phyloP scores from a whole-genome alignment of 2,888 invertebrate genomes.

The Tetragonula carbonaria region DNA sequence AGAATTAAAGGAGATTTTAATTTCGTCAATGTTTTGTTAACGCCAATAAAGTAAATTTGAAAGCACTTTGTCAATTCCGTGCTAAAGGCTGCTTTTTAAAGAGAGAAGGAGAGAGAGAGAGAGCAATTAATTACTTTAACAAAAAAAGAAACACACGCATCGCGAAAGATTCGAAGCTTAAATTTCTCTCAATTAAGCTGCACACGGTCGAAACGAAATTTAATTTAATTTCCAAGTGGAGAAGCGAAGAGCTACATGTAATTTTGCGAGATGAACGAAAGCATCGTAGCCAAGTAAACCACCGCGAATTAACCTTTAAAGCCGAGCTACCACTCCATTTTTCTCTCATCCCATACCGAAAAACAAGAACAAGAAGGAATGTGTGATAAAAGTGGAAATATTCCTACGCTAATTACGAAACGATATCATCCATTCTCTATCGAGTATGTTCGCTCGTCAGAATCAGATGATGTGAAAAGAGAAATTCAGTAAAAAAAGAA shows the following conservation, averaged over 20 bases:
- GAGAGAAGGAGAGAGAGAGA: too few species aligned
- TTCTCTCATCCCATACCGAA: neutral
- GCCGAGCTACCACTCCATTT: conserved; percentile 1
- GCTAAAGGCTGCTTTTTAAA: neutral
- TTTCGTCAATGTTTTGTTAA: neutral
- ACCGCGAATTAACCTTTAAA: conserved; percentile 40
- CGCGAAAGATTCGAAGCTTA: conserved; percentile 6
- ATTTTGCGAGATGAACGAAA: conserved; percentile 29
- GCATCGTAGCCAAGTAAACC: neutral
- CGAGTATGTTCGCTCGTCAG: too few species aligned
- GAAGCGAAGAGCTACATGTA: conserved; percentile 11
- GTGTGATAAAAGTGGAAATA: neutral
- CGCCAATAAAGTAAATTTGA: neutral
- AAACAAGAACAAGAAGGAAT: neutral
- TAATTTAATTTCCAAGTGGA: conserved; percentile 32
- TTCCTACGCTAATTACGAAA: neutral
- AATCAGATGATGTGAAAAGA: too few species aligned
- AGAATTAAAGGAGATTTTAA: neutral
- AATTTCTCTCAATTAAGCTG: conserved; percentile 39
- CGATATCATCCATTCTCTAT: neutral
- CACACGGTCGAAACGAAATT: conserved; percentile 25
- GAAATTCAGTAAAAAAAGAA: too few species aligned
- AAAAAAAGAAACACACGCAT: neutral
- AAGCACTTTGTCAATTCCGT: neutral
- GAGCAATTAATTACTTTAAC: conserved; percentile 21